Base-by-base conservation (phyloP, 2,113 vertebrate species). In the Pelobates fuscus region DNA sequence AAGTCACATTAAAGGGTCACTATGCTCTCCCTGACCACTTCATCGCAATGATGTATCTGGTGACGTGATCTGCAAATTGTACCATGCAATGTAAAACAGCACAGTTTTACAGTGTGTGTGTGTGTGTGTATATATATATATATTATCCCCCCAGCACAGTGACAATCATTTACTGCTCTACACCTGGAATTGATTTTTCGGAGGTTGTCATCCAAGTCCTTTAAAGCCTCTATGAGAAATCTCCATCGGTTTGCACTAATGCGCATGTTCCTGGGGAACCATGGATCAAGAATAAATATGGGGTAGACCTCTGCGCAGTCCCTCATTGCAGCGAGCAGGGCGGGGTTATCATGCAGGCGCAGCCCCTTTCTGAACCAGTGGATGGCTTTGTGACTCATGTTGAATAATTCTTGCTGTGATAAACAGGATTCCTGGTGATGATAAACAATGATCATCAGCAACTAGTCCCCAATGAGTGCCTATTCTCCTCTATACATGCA, bases 321-420 rank as follows among this genome's bases (percentile, higher is more conserved):
- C 2, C 63, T 77, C 25, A 90, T 44, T 0, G 90, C 86, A 0
- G 83, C 78, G 66, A 88, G 77, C 43, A 90, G 79, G 0, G 87
- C 83, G 0, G 85, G 85, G 80, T 92, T 93, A 67, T 91, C 85
- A 4, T 92, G 90, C 21, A 92, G 73, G 24, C 86, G 69, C 25
- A 92, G 88, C 2, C 89, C 90, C 70, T 92, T 93, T 8, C 82
- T 80, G 79, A 92, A 92, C 89, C 90, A 90, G 80, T 90, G 90
- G 41, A 89, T 83, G 14, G 84, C 86, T 1, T 60, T 80, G 1
- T 90, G 86, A 30, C 70, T 77, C 88, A 89, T 92, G 29, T 30
- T 27, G 17, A 26, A 18, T 18, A 11, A 4, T 4, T 17, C 44
- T 18, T 49, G 24, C 58, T 29, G 58, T 20, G 12, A 5, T 23